Evolutionary conservation across 2,888 invertebrate genomes (phyloP).

Genomic region (Cyaniris semiargus): DNA sequence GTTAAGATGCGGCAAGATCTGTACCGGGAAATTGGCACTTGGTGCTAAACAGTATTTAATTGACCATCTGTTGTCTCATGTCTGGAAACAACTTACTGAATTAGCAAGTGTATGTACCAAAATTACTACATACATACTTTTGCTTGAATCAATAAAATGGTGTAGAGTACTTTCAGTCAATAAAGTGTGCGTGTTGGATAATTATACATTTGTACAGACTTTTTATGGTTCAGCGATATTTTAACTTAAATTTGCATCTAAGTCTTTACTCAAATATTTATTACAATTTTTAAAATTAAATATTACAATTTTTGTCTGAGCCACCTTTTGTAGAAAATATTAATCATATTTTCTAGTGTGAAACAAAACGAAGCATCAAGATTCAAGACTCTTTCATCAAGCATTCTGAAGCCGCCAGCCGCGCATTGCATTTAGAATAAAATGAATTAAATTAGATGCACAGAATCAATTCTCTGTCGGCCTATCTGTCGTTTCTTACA

Average conservation of each 20-base stretch:
- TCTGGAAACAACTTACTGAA: too few relatives aligned
- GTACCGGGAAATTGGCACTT: not conserved
- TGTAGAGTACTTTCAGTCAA: too few relatives aligned
- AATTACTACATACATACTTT: not conserved
- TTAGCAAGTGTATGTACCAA: not conserved
- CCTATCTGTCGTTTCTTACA: not conserved
- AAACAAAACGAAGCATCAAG: not conserved
- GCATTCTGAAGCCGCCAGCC: not conserved
- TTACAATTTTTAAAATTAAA: too few relatives aligned
- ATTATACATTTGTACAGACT: too few relatives aligned
- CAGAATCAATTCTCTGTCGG: not conserved
- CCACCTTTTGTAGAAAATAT: too few relatives aligned
- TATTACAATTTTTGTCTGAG: too few relatives aligned
- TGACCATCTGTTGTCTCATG: not conserved
- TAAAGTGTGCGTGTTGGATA: too few relatives aligned
- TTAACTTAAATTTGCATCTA: not conserved
- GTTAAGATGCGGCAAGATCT: not conserved
- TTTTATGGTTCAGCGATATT: not conserved
- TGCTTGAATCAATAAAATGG: too few relatives aligned
- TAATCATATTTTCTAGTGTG: too few relatives aligned
- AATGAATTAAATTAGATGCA: not conserved
- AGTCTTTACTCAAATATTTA: not conserved
- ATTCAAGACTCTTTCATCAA: not conserved
- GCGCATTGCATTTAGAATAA: not conserved
- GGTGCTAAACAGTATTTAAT: not conserved